phyloP scores from a whole-genome alignment of 2,888 invertebrate species.

The Mechanitis mazaeus region DNA sequence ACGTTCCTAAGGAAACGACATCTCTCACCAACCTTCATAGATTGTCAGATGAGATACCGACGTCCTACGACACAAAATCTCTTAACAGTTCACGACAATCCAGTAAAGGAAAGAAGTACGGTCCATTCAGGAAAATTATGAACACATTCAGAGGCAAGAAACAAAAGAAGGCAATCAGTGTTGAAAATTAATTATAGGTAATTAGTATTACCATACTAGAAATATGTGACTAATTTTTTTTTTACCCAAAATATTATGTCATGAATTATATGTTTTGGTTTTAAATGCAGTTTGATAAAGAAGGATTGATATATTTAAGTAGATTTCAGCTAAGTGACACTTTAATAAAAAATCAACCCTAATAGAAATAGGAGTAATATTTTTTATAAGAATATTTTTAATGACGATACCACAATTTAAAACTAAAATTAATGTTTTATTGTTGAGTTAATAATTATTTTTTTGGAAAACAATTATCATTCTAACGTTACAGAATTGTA shows the following conservation, averaged over 20 bases:
- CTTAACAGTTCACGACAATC: conserved; percentile 34
- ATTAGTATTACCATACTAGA: not conserved
- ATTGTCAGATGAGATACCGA: conserved; percentile 19
- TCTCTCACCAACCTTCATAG: conserved; percentile 36
- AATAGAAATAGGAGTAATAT: no score
- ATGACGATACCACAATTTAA: no score
- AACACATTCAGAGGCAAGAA: conserved; percentile 17
- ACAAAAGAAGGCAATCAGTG: conserved; percentile 19
- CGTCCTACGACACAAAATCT: conserved; percentile 35
- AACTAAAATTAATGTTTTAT: no score
- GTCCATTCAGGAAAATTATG: conserved; percentile 23
- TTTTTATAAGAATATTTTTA: no score
- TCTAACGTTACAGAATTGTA: no score
- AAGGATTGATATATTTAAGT: no score
- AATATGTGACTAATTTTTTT: not conserved
- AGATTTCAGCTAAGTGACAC: not conserved
- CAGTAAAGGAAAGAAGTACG: conserved; percentile 30
- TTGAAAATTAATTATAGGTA: conserved; percentile 12
- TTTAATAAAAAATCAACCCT: not conserved
- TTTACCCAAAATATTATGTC: conserved; percentile 1
- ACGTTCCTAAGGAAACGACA: conserved; percentile 28
- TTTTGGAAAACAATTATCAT: no score
- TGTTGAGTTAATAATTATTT: no score
- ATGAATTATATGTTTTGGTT: not conserved
- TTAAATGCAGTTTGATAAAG: not conserved